Conservation (phyloP, 2,888 invertebrate genomes). For the Lithophane leautieri region DNA sequence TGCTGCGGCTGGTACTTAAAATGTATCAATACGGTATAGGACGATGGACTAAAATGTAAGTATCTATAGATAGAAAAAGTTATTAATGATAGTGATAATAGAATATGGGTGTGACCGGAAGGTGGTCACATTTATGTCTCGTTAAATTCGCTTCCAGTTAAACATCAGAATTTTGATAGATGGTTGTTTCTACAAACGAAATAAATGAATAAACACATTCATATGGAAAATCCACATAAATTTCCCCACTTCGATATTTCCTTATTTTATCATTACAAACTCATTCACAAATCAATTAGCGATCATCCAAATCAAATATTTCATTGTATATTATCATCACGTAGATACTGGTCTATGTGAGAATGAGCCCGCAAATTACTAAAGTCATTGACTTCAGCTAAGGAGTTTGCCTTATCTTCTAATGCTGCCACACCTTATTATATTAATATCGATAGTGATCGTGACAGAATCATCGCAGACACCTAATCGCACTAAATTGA, state of each 20-base stretch:
- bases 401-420: conserved; percentile 18
- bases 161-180: background rate
- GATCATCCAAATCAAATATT: background rate
- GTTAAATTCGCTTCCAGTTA: background rate
- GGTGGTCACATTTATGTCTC: background rate
- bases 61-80: background rate
- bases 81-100: background rate
- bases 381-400: conserved; percentile 33
- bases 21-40: background rate
- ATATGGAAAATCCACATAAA: background rate
- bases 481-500: conserved; percentile 5
- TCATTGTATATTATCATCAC: conserved; percentile 34
- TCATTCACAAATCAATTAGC: conserved; percentile 20
- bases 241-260: conserved; percentile 12
- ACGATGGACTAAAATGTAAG: background rate
- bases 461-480: conserved; percentile 9
- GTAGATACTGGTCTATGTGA: conserved; percentile 33
- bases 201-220: background rate
- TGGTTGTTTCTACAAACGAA: background rate
- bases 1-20: background rate
- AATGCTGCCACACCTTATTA: background rate
- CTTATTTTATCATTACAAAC: background rate
- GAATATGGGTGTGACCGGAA: background rate
- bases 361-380: background rate
- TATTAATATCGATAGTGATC: background rate